These are phyloP conservation scores for Hyles lineata DNA, from an alignment of 2,888 invertebrate genomes.

Conservation along the genomic window DNA sequence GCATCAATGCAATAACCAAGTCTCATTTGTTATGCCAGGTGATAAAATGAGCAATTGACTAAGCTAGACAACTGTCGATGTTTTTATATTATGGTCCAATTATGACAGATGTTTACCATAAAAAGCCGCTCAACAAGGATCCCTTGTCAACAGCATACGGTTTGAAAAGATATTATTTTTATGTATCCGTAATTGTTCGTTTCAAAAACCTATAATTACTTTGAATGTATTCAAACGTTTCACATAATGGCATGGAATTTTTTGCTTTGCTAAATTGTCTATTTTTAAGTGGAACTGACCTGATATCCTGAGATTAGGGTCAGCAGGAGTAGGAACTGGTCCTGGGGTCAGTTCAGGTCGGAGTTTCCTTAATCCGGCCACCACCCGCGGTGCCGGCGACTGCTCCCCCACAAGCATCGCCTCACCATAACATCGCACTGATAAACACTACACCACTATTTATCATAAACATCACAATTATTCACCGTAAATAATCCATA, in stretches of 20 bases:
- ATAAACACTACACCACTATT: constrained; percentile 64
- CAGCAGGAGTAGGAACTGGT: constrained; percentile 73
- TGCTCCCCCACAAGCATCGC: constrained; percentile 81
- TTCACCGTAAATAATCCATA: constrained; percentile 43
- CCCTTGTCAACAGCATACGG: not conserved
- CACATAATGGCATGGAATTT: not conserved
- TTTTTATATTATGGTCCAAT: constrained; percentile 32
- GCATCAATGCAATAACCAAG: not conserved
- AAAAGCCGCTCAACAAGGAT: constrained; percentile 25
- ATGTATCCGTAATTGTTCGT: constrained; percentile 9
- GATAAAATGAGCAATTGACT: not conserved
- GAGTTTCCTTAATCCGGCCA: constrained; percentile 80
- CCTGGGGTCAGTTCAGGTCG: constrained; percentile 79
- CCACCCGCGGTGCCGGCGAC: constrained; percentile 82
- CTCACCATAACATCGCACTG: constrained; percentile 72
- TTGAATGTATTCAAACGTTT: not conserved
- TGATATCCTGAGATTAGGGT: constrained; percentile 79
- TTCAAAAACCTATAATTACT: constrained; percentile 18
- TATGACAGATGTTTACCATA: constrained; percentile 39
- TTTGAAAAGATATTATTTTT: not conserved
- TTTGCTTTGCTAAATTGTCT: not conserved
- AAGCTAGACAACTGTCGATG: constrained; percentile 17
- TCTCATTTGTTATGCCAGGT: constrained; percentile 16
- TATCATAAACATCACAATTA: constrained; percentile 53
- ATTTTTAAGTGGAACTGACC: constrained; percentile 55